Percentiles rank a stretch among this genome's conserved stretches.
Evolutionary conservation across 2,113 vertebrate species (phyloP).

Genomic region (Myiozetetes cayanensis): DNA sequence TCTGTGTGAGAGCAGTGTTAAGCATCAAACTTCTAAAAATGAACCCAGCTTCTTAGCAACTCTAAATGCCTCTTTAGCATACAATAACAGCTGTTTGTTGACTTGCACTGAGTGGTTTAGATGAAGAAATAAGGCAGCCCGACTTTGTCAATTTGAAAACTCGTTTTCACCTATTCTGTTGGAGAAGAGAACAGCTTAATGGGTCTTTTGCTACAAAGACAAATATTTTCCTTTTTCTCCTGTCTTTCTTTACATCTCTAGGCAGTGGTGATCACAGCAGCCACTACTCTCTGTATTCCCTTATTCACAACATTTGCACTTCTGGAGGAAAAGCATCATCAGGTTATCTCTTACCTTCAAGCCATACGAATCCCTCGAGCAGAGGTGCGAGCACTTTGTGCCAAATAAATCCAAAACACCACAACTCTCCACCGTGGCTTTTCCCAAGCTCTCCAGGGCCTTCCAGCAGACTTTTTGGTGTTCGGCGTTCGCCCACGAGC

Average conservation of each 20-base stretch:
- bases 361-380: slow-evolving; percentile 70
- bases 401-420: slow-evolving; percentile 37
- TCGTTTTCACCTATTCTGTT: neutral
- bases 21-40: neutral
- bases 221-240: neutral
- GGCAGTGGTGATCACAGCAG: neutral
- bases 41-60: neutral
- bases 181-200: neutral
- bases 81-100: neutral
- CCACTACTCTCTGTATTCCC: neutral
- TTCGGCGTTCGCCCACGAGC: neutral
- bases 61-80: neutral
- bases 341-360: slow-evolving; percentile 74
- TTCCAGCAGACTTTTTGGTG: neutral
- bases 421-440: neutral
- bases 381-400: neutral
- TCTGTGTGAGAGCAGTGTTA: neutral
- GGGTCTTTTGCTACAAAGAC: neutral
- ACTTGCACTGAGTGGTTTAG: neutral
- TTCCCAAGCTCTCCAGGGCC: neutral
- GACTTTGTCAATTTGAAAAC: neutral
- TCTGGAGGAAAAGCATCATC: neutral
- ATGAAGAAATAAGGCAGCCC: neutral
- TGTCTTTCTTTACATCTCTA: neutral
- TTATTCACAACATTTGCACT: neutral